A percentile compares a stretch with the other conserved stretches of the same genome.
phyloP scores from a whole-genome alignment of 2,113 vertebrate genomes.

The Solea senegalensis region DNA sequence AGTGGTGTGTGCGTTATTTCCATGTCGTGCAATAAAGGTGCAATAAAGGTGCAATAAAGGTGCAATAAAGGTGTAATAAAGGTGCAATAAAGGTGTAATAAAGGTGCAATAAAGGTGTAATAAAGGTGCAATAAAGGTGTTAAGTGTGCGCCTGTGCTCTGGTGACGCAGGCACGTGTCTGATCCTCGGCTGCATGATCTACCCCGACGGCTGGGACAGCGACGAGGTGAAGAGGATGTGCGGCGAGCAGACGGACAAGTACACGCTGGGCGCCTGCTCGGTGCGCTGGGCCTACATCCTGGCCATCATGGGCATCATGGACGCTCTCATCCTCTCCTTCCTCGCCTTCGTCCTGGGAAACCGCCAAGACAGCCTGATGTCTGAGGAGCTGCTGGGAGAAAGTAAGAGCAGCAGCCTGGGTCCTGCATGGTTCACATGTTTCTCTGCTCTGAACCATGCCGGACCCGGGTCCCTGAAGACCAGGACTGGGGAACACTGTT shows the following conservation, averaged over 20 bases:
- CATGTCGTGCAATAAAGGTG: no score
- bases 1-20: no score
- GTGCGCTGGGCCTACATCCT: constrained; percentile 92
- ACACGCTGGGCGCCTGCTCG: constrained; percentile 93
- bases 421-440: no score
- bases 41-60: no score
- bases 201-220: constrained; percentile 98
- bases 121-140: no score
- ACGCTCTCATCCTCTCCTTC: constrained; percentile 87
- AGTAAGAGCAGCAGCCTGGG: constrained; percentile 80
- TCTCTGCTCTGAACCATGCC: no score
- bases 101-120: no score
- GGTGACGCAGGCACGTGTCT: constrained; percentile 88
- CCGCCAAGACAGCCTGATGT: constrained; percentile 97
- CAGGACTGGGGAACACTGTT: no score
- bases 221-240: constrained; percentile 99
- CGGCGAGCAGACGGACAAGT: constrained; percentile 98
- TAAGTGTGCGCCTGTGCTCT: no score
- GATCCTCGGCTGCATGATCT: constrained; percentile 98
- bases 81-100: no score
- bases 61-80: no score
- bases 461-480: no score
- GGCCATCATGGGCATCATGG: constrained; percentile 98
- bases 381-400: constrained; percentile 96
- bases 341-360: constrained; percentile 89